Evolutionary conservation across 1,140 invertebrate species (phyloP).

Genomic region (Hylyphantes graminicola): DNA sequence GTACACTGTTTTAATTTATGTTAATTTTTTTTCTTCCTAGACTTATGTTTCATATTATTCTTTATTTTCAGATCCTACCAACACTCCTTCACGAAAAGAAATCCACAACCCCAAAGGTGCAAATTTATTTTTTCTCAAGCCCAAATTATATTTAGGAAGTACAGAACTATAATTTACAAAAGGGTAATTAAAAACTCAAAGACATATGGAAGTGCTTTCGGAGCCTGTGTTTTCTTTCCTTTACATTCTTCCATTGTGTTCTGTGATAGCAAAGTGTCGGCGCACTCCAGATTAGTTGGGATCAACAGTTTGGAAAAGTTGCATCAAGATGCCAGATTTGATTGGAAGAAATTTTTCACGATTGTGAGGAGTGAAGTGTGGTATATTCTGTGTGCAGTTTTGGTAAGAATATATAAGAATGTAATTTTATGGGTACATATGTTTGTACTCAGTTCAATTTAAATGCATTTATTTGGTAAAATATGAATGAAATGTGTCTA

Average conservation of each 20-base stretch:
- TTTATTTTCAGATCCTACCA: too few species aligned
- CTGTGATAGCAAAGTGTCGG: slow-evolving; percentile 17
- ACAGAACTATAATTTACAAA: not conserved
- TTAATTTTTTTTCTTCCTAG: too few species aligned
- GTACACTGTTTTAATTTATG: too few species aligned
- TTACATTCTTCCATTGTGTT: slow-evolving; percentile 6
- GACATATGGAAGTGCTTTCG: slow-evolving; percentile 26
- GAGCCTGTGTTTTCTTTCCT: slow-evolving; percentile 20
- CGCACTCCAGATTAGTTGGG: slow-evolving; percentile 49
- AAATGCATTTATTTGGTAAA: too few species aligned
- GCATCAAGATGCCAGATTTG: slow-evolving; percentile 66
- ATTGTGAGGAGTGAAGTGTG: slow-evolving; percentile 69
- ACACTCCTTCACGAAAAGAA: too few species aligned
- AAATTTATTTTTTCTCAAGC: slow-evolving; percentile 5
- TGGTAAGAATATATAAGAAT: too few species aligned
- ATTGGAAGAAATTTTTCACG: slow-evolving; percentile 69
- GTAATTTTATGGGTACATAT: too few species aligned
- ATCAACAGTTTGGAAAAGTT: slow-evolving; percentile 53
- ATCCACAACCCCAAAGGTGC: not conserved
- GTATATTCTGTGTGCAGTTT: slow-evolving; percentile 69
- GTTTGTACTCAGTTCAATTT: too few species aligned
- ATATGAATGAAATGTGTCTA: too few species aligned
- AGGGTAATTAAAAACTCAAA: slow-evolving; percentile 28
- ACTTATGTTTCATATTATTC: too few species aligned
- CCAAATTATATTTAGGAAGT: slow-evolving; percentile 10